Conservation (phyloP, 2,888 invertebrate genomes). For the Ochropacha duplaris region DNA sequence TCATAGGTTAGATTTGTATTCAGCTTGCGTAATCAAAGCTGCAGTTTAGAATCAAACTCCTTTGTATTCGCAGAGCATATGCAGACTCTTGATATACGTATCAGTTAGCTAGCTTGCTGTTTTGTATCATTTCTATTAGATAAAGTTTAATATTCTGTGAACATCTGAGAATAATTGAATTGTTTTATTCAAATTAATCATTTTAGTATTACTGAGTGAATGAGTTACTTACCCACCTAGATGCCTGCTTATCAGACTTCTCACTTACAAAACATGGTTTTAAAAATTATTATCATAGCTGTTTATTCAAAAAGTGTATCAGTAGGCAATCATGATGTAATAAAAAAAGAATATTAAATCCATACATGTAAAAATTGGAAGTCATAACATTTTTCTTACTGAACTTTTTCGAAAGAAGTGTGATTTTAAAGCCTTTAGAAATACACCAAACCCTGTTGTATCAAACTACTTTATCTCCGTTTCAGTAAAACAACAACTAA, state of each 20-base stretch:
- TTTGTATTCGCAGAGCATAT: neutral
- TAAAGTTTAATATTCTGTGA: neutral
- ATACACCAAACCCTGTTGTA: no score
- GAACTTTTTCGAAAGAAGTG: no score
- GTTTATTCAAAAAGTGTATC: no score
- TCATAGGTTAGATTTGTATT: neutral
- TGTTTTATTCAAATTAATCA: neutral
- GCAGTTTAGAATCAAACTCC: neutral
- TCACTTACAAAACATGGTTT: no score
- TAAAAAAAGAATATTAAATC: no score
- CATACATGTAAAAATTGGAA: no score
- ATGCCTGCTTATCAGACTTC: neutral
- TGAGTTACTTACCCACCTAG: no score
- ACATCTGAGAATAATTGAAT: neutral
- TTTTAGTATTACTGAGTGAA: no score
- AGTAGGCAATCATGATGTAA: no score
- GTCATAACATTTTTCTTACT: no score
- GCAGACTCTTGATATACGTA: neutral
- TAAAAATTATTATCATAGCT: no score
- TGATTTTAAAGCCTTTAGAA: neutral
- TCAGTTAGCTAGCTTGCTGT: neutral
- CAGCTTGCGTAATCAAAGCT: neutral
- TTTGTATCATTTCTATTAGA: neutral
- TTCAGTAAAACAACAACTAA: neutral
- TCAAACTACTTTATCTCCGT: neutral